phyloP scores from a whole-genome alignment of 2,797 vertebrate genomes.

The Sparidentex hasta region DNA sequence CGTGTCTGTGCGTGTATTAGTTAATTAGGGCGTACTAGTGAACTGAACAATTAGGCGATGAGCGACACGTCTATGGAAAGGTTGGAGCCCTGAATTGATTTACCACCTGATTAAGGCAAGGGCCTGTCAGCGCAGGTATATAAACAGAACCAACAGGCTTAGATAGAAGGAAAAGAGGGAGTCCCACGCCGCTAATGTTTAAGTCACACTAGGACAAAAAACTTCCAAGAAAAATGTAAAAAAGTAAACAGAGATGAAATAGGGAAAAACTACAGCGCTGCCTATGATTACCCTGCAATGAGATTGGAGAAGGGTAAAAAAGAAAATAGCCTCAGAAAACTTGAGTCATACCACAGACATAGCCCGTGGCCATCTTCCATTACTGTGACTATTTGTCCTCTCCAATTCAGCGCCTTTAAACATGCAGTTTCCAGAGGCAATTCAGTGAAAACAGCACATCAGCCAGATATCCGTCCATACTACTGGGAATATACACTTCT shows the following conservation, averaged over 20 bases:
- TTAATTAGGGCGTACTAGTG: constrained; percentile 62
- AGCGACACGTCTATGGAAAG: constrained; percentile 58
- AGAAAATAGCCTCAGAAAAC: constrained; percentile 55
- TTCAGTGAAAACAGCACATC: constrained; percentile 61
- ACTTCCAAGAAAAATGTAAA: constrained; percentile 10
- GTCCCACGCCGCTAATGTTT: constrained; percentile 14
- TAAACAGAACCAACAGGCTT: constrained; percentile 44
- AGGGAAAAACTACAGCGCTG: constrained; percentile 17
- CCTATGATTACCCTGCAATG: constrained; percentile 24
- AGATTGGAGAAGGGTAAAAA: constrained; percentile 42
- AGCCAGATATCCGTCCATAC: constrained; percentile 56
- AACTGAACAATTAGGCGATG: constrained; percentile 65
- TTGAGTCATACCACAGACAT: constrained; percentile 36
- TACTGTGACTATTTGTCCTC: constrained; percentile 61
- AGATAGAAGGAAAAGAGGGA: constrained; percentile 19
- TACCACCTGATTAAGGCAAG: constrained; percentile 40
- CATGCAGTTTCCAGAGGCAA: constrained; percentile 59
- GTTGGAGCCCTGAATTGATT: constrained; percentile 64
- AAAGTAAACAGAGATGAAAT: constrained; percentile 29
- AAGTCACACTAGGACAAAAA: constrained; percentile 15
- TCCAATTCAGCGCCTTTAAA: constrained; percentile 57
- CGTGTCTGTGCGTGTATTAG: constrained; percentile 15
- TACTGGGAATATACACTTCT: constrained; percentile 49
- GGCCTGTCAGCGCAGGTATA: constrained; percentile 37
- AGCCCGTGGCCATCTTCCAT: constrained; percentile 55